Percentiles rank a stretch among this genome's conserved stretches.
Conservation (phyloP, 2,113 vertebrate species). For the Amia ocellicauda region DNA sequence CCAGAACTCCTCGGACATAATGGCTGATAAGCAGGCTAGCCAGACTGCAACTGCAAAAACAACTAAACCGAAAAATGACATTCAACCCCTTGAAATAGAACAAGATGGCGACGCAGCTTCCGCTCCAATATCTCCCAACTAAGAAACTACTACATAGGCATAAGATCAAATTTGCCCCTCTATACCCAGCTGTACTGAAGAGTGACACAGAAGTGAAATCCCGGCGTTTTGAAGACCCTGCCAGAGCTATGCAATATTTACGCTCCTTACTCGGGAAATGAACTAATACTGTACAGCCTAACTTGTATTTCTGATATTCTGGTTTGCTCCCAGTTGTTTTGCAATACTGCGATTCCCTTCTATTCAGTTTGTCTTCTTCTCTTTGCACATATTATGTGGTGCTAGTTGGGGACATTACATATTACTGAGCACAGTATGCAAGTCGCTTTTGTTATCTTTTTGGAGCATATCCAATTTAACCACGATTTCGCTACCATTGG, state of each 20-base stretch:
- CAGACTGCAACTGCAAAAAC: neutral
- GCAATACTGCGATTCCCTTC: neutral
- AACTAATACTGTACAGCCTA: neutral
- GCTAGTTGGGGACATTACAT: too few species aligned
- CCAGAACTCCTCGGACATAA: neutral
- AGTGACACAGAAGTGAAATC: neutral
- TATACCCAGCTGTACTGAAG: neutral
- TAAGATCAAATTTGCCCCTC: neutral
- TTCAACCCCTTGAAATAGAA: neutral
- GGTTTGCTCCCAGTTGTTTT: neutral
- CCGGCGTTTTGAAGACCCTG: neutral
- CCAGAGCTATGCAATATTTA: neutral
- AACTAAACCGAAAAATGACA: neutral
- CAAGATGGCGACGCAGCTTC: neutral
- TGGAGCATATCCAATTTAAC: too few species aligned
- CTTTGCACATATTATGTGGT: too few species aligned
- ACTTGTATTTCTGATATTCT: neutral
- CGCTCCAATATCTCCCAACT: neutral
- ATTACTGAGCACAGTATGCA: too few species aligned
- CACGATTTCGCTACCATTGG: too few species aligned
- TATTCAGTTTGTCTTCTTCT: neutral
- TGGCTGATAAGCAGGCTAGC: too few species aligned
- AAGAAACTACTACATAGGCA: neutral
- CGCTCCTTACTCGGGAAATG: neutral
- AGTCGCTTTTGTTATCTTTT: too few species aligned